A percentile compares a stretch with the other conserved stretches of the same genome.
Evolutionary conservation across 2,113 vertebrate genomes (phyloP).

Genomic region (Tringa solitaria): DNA sequence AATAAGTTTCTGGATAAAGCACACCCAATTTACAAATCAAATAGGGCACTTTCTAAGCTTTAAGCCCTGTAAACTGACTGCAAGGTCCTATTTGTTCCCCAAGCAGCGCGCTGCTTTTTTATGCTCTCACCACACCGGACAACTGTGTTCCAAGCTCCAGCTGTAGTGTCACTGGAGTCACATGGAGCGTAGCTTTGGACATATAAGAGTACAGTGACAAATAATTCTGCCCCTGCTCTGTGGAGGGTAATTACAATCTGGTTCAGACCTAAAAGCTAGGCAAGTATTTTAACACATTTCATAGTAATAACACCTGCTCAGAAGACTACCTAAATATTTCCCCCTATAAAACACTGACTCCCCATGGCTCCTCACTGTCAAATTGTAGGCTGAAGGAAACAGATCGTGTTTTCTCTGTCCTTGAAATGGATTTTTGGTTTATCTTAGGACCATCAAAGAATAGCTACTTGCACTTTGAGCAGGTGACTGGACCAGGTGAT

Average conservation of each 20-base stretch:
- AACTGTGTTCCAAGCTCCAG: background rate
- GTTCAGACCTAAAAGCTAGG: background rate
- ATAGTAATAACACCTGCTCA: background rate
- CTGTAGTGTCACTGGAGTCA: background rate
- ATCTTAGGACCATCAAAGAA: background rate
- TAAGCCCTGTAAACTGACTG: background rate
- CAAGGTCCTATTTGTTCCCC: background rate
- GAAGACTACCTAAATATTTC: background rate
- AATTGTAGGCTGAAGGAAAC: background rate
- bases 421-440: background rate
- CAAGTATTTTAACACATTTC: background rate
- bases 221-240: background rate
- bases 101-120: background rate
- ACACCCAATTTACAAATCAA: background rate
- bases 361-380: background rate
- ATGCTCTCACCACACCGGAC: background rate
- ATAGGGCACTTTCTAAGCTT: background rate
- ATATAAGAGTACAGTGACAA: background rate
- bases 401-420: background rate
- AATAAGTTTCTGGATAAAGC: background rate
- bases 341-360: background rate
- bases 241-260: background rate
- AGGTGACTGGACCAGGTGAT: background rate
- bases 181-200: rapidly evolving
- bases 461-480: background rate